Base-by-base conservation (phyloP, 1,140 invertebrate species). In the Eumeta japonica region DNA sequence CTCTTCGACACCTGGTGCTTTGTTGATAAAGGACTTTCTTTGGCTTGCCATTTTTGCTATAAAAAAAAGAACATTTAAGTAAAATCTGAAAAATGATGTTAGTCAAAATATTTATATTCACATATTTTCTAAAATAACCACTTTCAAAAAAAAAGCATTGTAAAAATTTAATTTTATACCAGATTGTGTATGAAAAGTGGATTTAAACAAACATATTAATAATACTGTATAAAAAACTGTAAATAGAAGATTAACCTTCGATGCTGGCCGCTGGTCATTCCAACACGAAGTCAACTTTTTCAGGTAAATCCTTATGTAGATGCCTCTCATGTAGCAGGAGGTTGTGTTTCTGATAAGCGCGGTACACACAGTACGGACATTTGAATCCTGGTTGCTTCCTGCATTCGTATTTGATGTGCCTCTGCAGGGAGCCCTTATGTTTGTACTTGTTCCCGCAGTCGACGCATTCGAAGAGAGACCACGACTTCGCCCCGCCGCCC, bases 401-500 rank as follows among this genome's bases (percentile, higher is more conserved):
- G 58, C 86, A 88, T 56, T 87, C 84, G 55, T 82, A 85, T 46
- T 81, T 83, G 43, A 79, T 80, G 46, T 87, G 84, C 39, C 81
- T 64, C 47, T 76, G 78, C 41, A 82, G 62, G 15, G 75, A 76
- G 43, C 65, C 63, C 50, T 79, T 79, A 58, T 77, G 76, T 47
- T 78, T 77, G 56, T 81, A 81, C 40, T 73, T 72, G 58, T 81
- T 81, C 30, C 79, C 76, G 58, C 82, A 84, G 45, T 81, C 77
- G 37, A 74, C 76, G 56, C 81, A 83, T 37, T 76, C 75, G 48
- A 78, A 78, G 37, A 76, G 58, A 33, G 66, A 68, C 68, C 68
- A 73, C 35, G 60, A 60, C 19, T 53, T 46, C 51, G 68, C 68
- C 41, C 63, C 56, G 5, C 13, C 28, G 58, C 62, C 48, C 15